Percentiles rank a stretch among this genome's conserved stretches.
These are phyloP conservation scores for Eueremaeus valkanovi DNA, from an alignment of 2,888 invertebrate genomes.

Conservation along the genomic window DNA sequence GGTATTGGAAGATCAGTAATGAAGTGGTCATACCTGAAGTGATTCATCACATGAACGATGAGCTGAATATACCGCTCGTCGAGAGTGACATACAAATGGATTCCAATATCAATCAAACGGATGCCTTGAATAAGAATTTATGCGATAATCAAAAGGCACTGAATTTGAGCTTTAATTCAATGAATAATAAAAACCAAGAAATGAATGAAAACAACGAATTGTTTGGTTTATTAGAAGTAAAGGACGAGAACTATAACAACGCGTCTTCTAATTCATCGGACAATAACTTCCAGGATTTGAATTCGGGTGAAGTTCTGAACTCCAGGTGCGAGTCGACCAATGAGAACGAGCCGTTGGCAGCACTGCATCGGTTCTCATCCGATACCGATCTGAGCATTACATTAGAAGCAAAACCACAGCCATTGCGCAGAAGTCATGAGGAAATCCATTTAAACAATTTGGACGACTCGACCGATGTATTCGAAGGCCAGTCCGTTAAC, in stretches of 20 bases:
- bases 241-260: not conserved
- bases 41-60: not conserved
- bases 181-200: not conserved
- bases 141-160: not conserved
- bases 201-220: not conserved
- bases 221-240: not conserved
- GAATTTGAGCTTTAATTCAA: not conserved
- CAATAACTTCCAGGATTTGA: slow-evolving; percentile 11
- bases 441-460: slow-evolving; percentile 36
- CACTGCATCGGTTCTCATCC: slow-evolving; percentile 4
- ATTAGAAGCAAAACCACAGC: slow-evolving; percentile 19
- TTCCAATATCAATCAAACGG: not conserved
- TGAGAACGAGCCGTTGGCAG: slow-evolving; percentile 6
- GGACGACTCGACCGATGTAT: slow-evolving; percentile 41
- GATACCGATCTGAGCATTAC: slow-evolving; percentile 8
- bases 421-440: slow-evolving; percentile 41
- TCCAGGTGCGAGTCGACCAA: slow-evolving; percentile 13
- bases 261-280: slow-evolving; percentile 7
- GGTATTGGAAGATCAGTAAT: not conserved
- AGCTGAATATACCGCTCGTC: not conserved
- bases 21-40: not conserved
- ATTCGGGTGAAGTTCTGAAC: not conserved
- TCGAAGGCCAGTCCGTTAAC: slow-evolving; percentile 31
- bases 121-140: not conserved
- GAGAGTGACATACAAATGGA: not conserved